phyloP scores from a whole-genome alignment of 2,888 invertebrate species.

The Galerucella nymphaeae region DNA sequence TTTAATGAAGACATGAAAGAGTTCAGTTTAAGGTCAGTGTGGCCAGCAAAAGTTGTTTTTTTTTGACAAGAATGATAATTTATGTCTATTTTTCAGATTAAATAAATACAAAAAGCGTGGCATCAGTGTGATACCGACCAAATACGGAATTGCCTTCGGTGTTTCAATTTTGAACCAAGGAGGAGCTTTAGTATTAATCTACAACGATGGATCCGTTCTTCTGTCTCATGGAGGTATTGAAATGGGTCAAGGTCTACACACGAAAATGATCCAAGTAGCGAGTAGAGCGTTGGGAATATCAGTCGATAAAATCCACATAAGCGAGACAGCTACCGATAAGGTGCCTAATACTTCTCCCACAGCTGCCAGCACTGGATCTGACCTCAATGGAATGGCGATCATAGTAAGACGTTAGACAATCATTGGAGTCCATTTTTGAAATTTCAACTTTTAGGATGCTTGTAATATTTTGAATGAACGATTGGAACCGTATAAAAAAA shows the following conservation, averaged over 20 bases:
- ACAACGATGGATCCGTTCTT: constrained; percentile 88
- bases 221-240: constrained; percentile 93
- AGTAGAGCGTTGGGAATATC: constrained; percentile 79
- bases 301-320: constrained; percentile 79
- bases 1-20: no score
- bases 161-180: constrained; percentile 83
- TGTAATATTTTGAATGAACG: constrained; percentile 80
- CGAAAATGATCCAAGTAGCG: constrained; percentile 94
- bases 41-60: no score
- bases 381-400: constrained; percentile 93
- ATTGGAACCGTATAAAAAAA: constrained; percentile 78
- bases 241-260: constrained; percentile 97
- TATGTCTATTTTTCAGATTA: constrained; percentile 68
- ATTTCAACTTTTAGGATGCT: constrained; percentile 68
- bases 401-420: constrained; percentile 64
- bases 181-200: constrained; percentile 89
- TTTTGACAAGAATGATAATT: no score
- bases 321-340: constrained; percentile 89
- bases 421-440: not conserved
- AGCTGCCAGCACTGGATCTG: constrained; percentile 89
- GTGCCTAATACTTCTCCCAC: constrained; percentile 92
- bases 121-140: constrained; percentile 82
- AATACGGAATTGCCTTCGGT: constrained; percentile 87
- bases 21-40: no score
- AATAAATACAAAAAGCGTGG: constrained; percentile 91